phyloP scores from a whole-genome alignment of 2,797 vertebrate genomes.

The Arctocebus calabarensis region DNA sequence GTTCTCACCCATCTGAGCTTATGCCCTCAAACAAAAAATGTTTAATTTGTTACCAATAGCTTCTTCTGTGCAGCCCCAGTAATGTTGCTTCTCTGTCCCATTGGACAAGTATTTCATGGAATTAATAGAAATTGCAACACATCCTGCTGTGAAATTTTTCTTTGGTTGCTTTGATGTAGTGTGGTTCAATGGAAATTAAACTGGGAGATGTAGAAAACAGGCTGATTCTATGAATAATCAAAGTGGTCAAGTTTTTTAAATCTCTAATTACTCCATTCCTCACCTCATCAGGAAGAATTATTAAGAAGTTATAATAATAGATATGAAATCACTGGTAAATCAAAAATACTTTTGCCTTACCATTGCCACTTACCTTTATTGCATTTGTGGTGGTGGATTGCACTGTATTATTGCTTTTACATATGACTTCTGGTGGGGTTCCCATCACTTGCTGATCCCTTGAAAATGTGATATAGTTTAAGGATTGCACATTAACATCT shows the following conservation, averaged over 20 bases:
- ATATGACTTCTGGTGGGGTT: background rate
- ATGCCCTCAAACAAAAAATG: background rate
- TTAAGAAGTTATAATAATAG: background rate
- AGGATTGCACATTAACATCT: background rate
- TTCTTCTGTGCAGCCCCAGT: background rate
- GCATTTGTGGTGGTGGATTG: background rate
- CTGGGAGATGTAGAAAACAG: background rate
- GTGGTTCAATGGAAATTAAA: background rate
- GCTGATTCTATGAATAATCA: background rate
- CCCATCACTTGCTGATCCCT: background rate
- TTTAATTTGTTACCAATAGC: conserved; percentile 24
- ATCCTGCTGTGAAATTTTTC: background rate
- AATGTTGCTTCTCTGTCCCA: background rate
- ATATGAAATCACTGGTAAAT: background rate
- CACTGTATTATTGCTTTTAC: background rate
- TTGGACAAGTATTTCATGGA: conserved; percentile 3
- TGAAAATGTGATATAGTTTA: background rate
- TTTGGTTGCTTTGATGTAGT: background rate
- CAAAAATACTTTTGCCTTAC: background rate
- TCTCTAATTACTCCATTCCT: background rate
- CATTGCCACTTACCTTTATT: background rate
- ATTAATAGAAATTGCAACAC: background rate
- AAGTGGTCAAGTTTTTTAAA: background rate
- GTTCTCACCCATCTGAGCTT: background rate
- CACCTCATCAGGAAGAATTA: background rate